Evolutionary conservation across 2,113 vertebrate species (phyloP).

Genomic region (Nicator chloris): DNA sequence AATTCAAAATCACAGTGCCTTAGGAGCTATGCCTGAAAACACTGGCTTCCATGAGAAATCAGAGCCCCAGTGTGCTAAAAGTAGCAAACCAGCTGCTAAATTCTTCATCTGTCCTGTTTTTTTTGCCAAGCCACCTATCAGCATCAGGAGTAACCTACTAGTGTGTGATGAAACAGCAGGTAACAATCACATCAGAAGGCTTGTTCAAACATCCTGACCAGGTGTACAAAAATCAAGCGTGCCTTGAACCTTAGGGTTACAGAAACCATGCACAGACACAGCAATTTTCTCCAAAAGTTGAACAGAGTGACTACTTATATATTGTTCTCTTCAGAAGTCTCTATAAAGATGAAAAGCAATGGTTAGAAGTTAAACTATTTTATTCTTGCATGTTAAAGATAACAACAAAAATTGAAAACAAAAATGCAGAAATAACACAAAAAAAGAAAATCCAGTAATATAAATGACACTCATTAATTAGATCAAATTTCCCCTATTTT

Average conservation of each 20-base stretch:
- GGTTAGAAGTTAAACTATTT: neutral
- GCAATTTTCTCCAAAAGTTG: neutral
- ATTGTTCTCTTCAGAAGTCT: neutral
- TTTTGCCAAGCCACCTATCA: neutral
- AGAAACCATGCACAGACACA: neutral
- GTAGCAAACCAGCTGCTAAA: neutral
- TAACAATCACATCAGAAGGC: neutral
- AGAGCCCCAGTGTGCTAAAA: neutral
- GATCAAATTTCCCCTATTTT: neutral
- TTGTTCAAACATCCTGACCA: neutral
- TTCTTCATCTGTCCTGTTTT: neutral
- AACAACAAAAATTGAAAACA: neutral
- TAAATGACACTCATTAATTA: neutral
- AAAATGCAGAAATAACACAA: neutral
- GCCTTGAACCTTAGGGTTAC: neutral
- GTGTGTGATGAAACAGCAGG: neutral
- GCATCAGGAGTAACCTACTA: neutral
- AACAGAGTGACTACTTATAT: neutral
- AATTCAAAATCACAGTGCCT: neutral
- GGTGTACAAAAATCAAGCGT: neutral
- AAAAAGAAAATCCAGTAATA: neutral
- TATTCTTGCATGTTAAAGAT: neutral
- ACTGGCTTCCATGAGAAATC: neutral
- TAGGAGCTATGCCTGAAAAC: neutral
- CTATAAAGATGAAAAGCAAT: neutral